phyloP scores from a whole-genome alignment of 2,888 invertebrate species.

The Leptura quadrifasciata region DNA sequence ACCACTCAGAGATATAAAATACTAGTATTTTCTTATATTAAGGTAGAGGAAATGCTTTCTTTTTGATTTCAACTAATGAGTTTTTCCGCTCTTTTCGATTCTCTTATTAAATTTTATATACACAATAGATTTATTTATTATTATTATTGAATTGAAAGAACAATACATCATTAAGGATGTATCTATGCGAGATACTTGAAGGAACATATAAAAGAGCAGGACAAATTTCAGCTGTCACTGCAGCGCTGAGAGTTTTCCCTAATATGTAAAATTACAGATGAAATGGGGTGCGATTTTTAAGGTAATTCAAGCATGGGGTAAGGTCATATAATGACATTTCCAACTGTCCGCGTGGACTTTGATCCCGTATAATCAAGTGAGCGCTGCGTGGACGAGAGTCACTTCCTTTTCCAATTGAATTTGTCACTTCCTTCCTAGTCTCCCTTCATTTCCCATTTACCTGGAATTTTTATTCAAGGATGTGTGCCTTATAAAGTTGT shows the following conservation, averaged over 20 bases:
- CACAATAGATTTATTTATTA: no score
- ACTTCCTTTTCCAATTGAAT: constrained; percentile 62
- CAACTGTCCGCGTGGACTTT: constrained; percentile 59
- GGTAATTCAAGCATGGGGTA: constrained; percentile 12
- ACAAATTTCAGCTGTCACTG: not conserved
- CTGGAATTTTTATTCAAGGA: constrained; percentile 42
- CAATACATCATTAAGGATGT: no score
- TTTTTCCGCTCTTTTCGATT: no score
- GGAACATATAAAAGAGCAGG: not conserved
- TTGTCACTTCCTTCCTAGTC: constrained; percentile 58
- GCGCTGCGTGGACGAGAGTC: constrained; percentile 58
- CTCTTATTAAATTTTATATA: no score
- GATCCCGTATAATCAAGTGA: constrained; percentile 62
- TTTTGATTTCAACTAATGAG: no score
- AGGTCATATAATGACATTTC: constrained; percentile 46
- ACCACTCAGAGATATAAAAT: no score
- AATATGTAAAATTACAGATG: constrained; percentile 15
- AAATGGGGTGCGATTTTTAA: constrained; percentile 30
- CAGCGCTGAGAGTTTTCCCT: not conserved
- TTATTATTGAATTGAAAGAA: no score
- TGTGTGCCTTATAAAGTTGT: constrained; percentile 12
- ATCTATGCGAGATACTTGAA: no score
- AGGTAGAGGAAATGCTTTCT: no score
- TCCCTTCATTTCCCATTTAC: constrained; percentile 50
- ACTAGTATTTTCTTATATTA: no score